These are phyloP conservation scores for Aurelia sp. DNA, from an alignment of 30 jellyfish, hydroid and myxozoan genomes.

Conservation along the genomic window DNA sequence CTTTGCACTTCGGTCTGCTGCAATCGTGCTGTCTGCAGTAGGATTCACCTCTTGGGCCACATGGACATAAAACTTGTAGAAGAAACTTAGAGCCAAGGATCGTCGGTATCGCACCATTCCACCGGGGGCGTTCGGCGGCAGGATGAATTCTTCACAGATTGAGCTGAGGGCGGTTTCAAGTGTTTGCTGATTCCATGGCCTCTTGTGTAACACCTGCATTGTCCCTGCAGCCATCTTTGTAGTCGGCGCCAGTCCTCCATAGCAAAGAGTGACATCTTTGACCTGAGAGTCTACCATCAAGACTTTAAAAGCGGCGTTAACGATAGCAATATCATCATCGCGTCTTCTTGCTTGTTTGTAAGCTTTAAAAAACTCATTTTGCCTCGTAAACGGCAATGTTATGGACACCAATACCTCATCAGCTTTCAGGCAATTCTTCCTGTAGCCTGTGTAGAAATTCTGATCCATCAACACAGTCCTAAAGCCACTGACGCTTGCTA, in stretches of 20 bases:
- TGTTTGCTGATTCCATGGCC: background rate
- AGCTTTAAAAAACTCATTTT: constrained; percentile 15
- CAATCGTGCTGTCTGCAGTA: background rate
- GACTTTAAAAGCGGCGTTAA: constrained; percentile 26
- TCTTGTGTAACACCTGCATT: constrained; percentile 1
- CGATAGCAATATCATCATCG: constrained; percentile 59
- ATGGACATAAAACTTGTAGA: constrained; percentile 20
- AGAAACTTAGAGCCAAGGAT: constrained; percentile 31
- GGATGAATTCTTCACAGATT: constrained; percentile 21
- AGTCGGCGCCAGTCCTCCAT: constrained; percentile 39
- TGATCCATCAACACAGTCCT: constrained; percentile 15
- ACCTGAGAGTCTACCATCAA: background rate
- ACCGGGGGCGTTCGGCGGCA: constrained; percentile 49
- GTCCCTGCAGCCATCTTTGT: constrained; percentile 23
- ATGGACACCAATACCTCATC: constrained; percentile 18
- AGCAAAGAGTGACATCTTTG: constrained; percentile 13
- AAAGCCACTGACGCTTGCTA: constrained; percentile 1
- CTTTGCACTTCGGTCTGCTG: background rate
- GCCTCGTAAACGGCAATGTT: constrained; percentile 19
- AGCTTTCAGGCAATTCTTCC: constrained; percentile 23
- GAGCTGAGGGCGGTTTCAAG: constrained; percentile 7
- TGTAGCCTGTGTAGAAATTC: constrained; percentile 33
- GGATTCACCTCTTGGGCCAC: constrained; percentile 4
- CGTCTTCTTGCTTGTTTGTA: constrained; percentile 48
- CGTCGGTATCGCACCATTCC: constrained; percentile 52